phyloP scores from a whole-genome alignment of 2,888 invertebrate genomes.

The Perizoma affinitatum region DNA sequence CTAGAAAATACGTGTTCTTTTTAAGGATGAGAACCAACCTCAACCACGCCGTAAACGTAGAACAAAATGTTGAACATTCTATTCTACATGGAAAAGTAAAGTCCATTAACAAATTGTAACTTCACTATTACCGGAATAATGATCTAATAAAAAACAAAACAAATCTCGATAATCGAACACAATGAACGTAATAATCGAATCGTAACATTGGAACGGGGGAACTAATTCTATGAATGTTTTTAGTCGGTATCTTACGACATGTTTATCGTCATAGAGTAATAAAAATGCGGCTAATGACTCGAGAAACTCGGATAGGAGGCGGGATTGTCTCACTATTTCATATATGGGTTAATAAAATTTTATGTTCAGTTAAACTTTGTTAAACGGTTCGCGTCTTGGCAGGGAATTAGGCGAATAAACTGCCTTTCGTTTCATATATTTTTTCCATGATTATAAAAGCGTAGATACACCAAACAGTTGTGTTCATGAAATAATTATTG shows the following conservation, averaged over 20 bases:
- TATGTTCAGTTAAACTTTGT: constrained; percentile 81
- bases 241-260: constrained; percentile 81
- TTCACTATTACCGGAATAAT: constrained; percentile 45
- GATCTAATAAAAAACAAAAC: constrained; percentile 55
- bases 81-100: constrained; percentile 14
- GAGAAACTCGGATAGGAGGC: constrained; percentile 68
- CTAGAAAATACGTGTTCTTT: no score
- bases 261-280: constrained; percentile 81
- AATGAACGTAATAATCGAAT: constrained; percentile 74
- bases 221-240: constrained; percentile 80
- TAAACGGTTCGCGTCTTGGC: constrained; percentile 65
- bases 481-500: no score
- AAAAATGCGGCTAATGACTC: constrained; percentile 82
- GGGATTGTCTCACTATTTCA: constrained; percentile 81
- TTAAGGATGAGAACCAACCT: no score
- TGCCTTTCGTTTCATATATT: constrained; percentile 21
- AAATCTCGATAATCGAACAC: constrained; percentile 63
- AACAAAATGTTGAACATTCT: no score
- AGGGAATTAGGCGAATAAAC: constrained; percentile 46
- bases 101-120: constrained; percentile 22
- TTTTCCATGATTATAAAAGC: constrained; percentile 11
- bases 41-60: no score
- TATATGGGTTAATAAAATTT: constrained; percentile 83
- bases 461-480: neutral
- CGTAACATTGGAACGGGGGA: constrained; percentile 53